Base-by-base conservation (phyloP, 2,113 vertebrate species). In the Numenius arquata region DNA sequence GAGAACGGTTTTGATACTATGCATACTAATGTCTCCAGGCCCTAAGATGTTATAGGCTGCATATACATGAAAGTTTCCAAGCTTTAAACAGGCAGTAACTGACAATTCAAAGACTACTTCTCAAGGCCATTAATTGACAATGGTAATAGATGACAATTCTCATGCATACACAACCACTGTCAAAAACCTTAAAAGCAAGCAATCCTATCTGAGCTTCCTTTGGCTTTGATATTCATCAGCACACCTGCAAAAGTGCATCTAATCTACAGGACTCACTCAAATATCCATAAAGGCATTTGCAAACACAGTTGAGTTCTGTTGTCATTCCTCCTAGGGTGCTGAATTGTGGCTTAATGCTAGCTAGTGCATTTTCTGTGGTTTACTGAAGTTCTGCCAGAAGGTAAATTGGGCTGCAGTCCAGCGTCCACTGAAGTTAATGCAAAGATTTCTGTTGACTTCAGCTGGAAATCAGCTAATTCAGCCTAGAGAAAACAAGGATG, bases 361-460 rank as follows among this genome's bases (percentile, higher is more conserved):
- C 52, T 36, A 75, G 66, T 4, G 12, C 19, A 62, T 88, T 63
- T 82, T 80, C 63, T 84, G 50, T 58, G 38, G 38, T 79, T 83
- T 71, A 38, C 75, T 86, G 71, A 55, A 70, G 45, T 59, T 88
- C 77, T 93, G 58, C 78, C 58, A 94, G 48, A 56, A 91, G 53
- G 56, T 40, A 48, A 78, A 23, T 36, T 76, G 85, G 84, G 88
- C 88, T 73, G 53, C 55, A 58, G 53, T n/a, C 71, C 87, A 78
- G 27, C 21, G 17, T 56, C 56, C 27, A 11, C 40, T 89, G 50
- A 70, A 80, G 38, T 36, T 77, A 84, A 77, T 66, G 72, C 67
- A 86, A 30, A 84, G 55, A 77, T 70, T 92, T 90, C 53, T 90
- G 68, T 72, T 67, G 68, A 74, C 68, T 93, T 90, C 79, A 95